These are phyloP conservation scores for Sarcophaga rosellei DNA, from an alignment of 2,888 invertebrate species.

Conservation along the genomic window DNA sequence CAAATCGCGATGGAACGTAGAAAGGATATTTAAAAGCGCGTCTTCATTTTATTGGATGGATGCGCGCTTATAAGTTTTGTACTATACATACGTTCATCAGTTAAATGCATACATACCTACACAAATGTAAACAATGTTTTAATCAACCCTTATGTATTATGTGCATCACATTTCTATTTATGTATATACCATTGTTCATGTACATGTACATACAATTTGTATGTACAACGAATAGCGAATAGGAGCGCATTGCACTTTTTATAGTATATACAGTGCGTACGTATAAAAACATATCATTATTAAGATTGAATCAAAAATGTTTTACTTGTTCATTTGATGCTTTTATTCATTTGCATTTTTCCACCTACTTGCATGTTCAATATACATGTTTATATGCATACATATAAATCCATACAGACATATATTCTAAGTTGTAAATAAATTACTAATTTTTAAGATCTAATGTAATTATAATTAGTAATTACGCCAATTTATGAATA, in stretches of 20 bases:
- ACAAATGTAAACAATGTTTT: background rate
- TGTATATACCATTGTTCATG: slow-evolving; percentile 63
- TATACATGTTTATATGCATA: background rate
- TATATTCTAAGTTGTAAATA: slow-evolving; percentile 7
- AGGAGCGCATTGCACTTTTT: slow-evolving; percentile 71
- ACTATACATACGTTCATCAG: slow-evolving; percentile 53
- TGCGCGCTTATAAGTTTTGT: slow-evolving; percentile 65
- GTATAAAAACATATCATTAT: background rate
- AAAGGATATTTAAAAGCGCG: slow-evolving; percentile 74
- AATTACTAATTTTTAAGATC: background rate
- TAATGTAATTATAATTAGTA: background rate
- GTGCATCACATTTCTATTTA: background rate
- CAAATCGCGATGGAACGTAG: slow-evolving; percentile 66
- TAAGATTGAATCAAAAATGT: background rate
- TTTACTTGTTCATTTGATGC: background rate
- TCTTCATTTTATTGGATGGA: slow-evolving; percentile 78
- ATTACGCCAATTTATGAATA: background rate
- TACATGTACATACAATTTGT: slow-evolving; percentile 53
- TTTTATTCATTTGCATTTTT: background rate
- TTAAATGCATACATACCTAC: background rate
- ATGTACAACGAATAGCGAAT: slow-evolving; percentile 72
- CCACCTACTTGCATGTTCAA: background rate
- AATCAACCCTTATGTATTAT: slow-evolving; percentile 9
- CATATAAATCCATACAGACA: background rate
- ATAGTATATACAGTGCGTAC: background rate